Evolutionary conservation across 2,888 invertebrate genomes (phyloP).

Genomic region (Lasioglossum lativentre): DNA sequence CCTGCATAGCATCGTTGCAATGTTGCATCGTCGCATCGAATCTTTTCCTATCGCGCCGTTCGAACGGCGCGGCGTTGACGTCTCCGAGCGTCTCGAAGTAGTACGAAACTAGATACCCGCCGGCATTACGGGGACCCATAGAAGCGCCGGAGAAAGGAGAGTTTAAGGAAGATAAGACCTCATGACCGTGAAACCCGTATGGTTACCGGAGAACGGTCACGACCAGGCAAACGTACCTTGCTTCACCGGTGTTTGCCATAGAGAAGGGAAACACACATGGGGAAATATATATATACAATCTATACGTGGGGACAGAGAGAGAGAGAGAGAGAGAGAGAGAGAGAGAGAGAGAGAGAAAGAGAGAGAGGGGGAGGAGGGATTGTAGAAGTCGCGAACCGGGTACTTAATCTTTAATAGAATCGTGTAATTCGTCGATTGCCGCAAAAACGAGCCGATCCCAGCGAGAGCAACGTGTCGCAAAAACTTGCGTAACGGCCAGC

Average conservation of each 20-base stretch:
- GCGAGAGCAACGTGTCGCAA: not conserved
- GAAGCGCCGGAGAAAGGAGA: conserved; percentile 52
- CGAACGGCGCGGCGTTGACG: not conserved
- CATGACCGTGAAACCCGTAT: conserved; percentile 59
- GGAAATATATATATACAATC: not conserved
- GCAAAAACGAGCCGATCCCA: conserved; percentile 48
- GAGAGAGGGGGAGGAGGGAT: not conserved
- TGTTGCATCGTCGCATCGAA: not conserved
- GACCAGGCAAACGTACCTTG: conserved; percentile 28
- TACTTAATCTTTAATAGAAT: conserved; percentile 64
- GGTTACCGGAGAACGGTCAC: conserved; percentile 47
- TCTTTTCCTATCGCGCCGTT: not conserved
- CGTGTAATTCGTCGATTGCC: conserved; percentile 65
- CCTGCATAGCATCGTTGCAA: too few relatives aligned
- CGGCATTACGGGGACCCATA: conserved; percentile 46
- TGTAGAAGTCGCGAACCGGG: conserved; percentile 13
- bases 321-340: not conserved
- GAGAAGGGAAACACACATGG: not conserved
- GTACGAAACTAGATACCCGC: conserved; percentile 65
- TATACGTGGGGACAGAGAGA: not conserved
- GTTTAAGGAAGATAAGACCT: conserved; percentile 66
- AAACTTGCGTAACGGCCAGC: conserved; percentile 36
- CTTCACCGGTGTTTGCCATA: not conserved
- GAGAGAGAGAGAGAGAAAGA: not conserved
- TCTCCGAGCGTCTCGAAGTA: conserved; percentile 63